Evolutionary conservation across 1,140 invertebrate species (phyloP), one percentile per base, ranked within the genome.

Genomic region (Stratiolaelaps scimitus): DNA sequence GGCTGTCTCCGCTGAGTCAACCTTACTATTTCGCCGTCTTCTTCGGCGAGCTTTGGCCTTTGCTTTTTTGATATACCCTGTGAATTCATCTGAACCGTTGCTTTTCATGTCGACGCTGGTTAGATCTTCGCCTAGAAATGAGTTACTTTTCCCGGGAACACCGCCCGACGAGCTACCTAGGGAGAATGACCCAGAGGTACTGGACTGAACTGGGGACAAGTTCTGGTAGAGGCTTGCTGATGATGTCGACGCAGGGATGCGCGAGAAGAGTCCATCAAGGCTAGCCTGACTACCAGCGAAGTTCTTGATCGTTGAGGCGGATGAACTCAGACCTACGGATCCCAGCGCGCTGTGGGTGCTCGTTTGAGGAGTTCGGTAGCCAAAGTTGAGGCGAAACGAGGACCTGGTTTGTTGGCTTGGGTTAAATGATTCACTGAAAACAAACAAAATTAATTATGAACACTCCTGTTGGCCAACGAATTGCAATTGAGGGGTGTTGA

Each of bases 51-150:
- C 34, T 34, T 23, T 60, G 26, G 15, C 34, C 20, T 26, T 29
- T 29, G 17, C 2, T 26, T 60, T 60, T 34, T 60, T 60, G 15
- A 60, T 60, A 23, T 60, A 60, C 26, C 53, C 53, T 34, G 53
- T 60, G 23, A 29, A 60, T 10, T 60, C 53, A 26, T 60, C 15
- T 26, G 53, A 23, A 17, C 53, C 53, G 23, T 60, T 26, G 53
- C 23, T 60, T 34, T 10, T 26, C 53, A 60, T n/a, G 20, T 60
- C 53, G 23, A 60, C 53, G 34, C 26, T 60, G 34, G 34, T 40
- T 10, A 40, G 34, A 40, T 10, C 34, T 40, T 4, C 34, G 34
- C n/a, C n/a, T n/a, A n/a, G n/a, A n/a, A 40, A 40, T 40, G 4
- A 4, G 34, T 10, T 10, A 40, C 10, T 40, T 40, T 40, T 4